Evolutionary conservation across 2,797 vertebrate genomes (phyloP).

Genomic region (Thunnus albacares): DNA sequence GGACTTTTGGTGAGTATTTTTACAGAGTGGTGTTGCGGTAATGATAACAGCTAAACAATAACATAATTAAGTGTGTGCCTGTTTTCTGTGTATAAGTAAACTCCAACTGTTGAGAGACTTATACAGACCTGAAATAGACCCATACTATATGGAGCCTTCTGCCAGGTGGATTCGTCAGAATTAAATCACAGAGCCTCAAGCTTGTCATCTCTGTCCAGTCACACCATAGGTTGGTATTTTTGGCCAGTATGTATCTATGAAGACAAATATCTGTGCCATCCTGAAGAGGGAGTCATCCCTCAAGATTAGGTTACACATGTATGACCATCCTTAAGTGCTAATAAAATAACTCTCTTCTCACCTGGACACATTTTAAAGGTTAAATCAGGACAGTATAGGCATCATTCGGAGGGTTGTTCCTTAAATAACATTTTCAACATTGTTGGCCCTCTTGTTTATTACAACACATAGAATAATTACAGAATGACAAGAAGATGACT

Average conservation of each 20-base stretch:
- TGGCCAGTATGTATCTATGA: conserved; percentile 22
- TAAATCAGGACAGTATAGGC: not conserved
- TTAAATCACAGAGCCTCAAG: conserved; percentile 46
- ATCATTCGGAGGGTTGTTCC: not conserved
- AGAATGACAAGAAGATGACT: not conserved
- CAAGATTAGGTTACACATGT: conserved; percentile 35
- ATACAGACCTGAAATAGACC: too few relatives aligned
- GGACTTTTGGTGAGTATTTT: too few relatives aligned
- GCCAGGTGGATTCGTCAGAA: conserved; percentile 36
- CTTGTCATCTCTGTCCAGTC: conserved; percentile 38
- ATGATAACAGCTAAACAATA: too few relatives aligned
- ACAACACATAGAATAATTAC: not conserved
- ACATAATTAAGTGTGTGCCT: too few relatives aligned
- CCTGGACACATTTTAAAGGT: not conserved
- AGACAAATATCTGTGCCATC: conserved; percentile 28
- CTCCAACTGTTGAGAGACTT: too few relatives aligned
- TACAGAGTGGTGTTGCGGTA: too few relatives aligned
- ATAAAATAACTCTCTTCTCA: conserved; percentile 8
- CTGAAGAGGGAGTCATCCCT: not conserved
- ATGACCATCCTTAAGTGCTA: not conserved
- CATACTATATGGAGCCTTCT: not conserved
- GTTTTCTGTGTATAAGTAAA: too few relatives aligned
- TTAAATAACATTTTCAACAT: not conserved
- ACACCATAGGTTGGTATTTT: conserved; percentile 47
- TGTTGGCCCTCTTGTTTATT: not conserved